Base-by-base conservation (phyloP, 2,888 invertebrate genomes). In the Ormyrus pomaceus region DNA sequence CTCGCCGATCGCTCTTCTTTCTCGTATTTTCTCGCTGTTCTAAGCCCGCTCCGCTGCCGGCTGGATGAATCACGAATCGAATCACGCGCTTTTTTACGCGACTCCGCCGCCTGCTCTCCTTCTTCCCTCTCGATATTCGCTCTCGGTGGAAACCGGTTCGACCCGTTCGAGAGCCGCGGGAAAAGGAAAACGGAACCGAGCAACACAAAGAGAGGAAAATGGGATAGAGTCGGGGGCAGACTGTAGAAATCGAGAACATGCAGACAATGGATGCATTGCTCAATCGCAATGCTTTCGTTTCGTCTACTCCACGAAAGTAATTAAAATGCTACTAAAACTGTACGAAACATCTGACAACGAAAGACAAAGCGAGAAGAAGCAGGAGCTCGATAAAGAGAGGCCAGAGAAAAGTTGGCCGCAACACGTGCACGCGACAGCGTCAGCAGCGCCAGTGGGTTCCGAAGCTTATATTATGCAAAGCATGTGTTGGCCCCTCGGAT, bases 401-500 rank as follows among this genome's bases (percentile, higher is more conserved):
- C 34, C 75, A 68, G 70, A 53, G 82, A 71, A 81, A 84, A 77
- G 77, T 77, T 84, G 77, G 69, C 77, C 66, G 61, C 58, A 73
- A 65, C 66, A 82, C 80, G 77, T 83, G 79, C 80, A 69, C 13
- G 69, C 61, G 81, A 73, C 78, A 82, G 82, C 84, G 84, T 68
- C 82, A 83, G 82, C 81, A 75, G 84, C 77, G 79, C 77, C 80
- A 77, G 77, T 75, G 77, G 82, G 84, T 84, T 86, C 82, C 85
- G 86, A 84, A 87, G 87, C 88, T 89, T 88, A 89, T 87, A 89
- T 89, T 89, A 89, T 89, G 89, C 88, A 88, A 89, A 89, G 87
- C 89, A 88, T 90, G 88, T 88, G 89, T 87, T 87, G 86, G 87
- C 84, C 82, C 50, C 72, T 79, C 85, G 84, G 87, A 89, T 89